These are phyloP conservation scores for Hemichromis elongatus DNA, from an alignment of 2,113 vertebrate species.

Conservation along the genomic window DNA sequence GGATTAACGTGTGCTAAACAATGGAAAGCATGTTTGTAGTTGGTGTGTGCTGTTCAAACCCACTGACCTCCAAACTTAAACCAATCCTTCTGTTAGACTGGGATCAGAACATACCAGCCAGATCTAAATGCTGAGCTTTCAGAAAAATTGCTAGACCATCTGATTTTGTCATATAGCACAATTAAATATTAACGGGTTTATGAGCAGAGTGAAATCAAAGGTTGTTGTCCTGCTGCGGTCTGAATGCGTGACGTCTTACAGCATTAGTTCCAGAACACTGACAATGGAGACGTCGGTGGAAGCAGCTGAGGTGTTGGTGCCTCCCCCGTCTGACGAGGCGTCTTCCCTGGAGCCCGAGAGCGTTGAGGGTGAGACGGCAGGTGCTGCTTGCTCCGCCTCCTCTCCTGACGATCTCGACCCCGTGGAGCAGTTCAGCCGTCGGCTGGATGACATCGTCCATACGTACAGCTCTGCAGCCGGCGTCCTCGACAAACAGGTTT, in stretches of 20 bases:
- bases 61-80: neutral
- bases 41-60: neutral
- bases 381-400: neutral
- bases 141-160: neutral
- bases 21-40: neutral
- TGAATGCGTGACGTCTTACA: neutral
- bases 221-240: neutral
- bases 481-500: slow-evolving; percentile 57
- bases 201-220: neutral
- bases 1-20: neutral
- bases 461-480: slow-evolving; percentile 71
- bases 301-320: slow-evolving; percentile 12
- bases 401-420: slow-evolving; percentile 7
- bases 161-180: neutral
- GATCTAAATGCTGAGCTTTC: neutral
- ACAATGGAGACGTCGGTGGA: slow-evolving; percentile 52
- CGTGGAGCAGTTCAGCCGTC: slow-evolving; percentile 77
- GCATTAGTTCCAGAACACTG: neutral
- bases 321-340: neutral
- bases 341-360: neutral
- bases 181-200: neutral
- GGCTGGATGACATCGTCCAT: slow-evolving; percentile 88
- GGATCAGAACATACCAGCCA: neutral
- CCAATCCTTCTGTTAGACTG: neutral
- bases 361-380: neutral